Base-by-base conservation (phyloP, 1,140 invertebrate species). In the Arctopsyche grandis region DNA sequence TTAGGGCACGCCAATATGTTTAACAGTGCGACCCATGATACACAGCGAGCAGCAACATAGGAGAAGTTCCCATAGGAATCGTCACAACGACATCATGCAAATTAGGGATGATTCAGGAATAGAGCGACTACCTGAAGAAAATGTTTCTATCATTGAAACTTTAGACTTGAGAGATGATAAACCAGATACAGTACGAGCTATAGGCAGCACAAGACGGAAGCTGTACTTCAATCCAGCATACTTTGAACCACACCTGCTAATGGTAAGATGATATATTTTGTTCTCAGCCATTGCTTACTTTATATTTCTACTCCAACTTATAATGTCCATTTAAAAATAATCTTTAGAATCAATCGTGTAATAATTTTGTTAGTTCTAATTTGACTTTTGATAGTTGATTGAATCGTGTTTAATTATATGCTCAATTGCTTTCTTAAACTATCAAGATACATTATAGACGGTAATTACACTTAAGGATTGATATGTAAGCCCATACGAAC, bases 151-250 rank as follows among this genome's bases (percentile, higher is more conserved):
- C 52, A 91, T 95, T 0, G 94, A 96, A 86, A 95, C 94, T 9
- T 89, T 92, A 44, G 94, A 93, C 84, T 85, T 85, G 44, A 82
- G 87, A 69, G 90, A 93, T 66, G 91, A 93, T 63, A 87, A 88
- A 69, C 85, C 91, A 71, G 91, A 93, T 82, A 90, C 90, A 69
- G 86, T 92, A 0, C 86, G 90, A 80, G 90, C 91, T 66, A 92
- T 93, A 79, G 89, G 92, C 9, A 91, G 89, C 75, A 91, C 92
- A 9, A 88, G 94, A 74, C 91, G 93, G 78, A 96, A 96, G 83
- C 88, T 96, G 0, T 96, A 96, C 84, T 96, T 97, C 82, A 96
- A 96, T 86, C 95, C 95, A 0, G 94, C 94, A 1, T 96, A 95
- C 84, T 96, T 97, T 84, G 95, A 97, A 84, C 93, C 93, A 52